Conservation (phyloP, 2,888 invertebrate genomes). For the Scaeva pyrastri region DNA sequence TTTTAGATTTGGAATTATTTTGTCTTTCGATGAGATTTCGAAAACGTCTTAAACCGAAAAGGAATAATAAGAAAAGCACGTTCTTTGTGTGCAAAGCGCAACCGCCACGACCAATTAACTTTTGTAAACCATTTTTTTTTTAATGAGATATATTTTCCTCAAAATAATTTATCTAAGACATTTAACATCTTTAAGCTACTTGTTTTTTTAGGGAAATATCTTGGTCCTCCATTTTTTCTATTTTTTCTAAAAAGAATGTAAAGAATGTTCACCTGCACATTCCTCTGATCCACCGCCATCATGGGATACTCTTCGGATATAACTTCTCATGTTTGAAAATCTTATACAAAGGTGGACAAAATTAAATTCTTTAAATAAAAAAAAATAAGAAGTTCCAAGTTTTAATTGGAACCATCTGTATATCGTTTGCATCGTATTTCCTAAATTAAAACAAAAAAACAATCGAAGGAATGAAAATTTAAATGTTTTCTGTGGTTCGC, state of each 20-base stretch:
- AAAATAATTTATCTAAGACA: no score
- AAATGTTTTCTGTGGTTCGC: constrained; percentile 57
- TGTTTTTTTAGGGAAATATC: no score
- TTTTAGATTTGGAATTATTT: no score
- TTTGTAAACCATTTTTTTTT: no score
- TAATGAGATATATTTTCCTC: no score
- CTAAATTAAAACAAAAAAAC: constrained; percentile 29
- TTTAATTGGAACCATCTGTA: constrained; percentile 53
- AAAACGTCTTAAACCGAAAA: no score
- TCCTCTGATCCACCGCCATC: not conserved
- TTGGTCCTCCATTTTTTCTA: no score
- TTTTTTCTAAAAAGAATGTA: not conserved
- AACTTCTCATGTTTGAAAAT: not conserved
- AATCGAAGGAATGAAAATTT: constrained; percentile 49
- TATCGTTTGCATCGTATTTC: constrained; percentile 40
- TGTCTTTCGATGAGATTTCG: no score
- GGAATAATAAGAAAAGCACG: no score
- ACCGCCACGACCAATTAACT: no score
- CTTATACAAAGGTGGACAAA: not conserved
- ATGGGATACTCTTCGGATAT: not conserved
- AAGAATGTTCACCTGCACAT: constrained; percentile 25
- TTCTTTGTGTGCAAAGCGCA: no score
- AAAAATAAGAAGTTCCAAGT: not conserved
- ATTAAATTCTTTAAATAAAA: not conserved
- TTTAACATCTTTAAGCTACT: no score